Conservation (phyloP, 2,888 invertebrate species). For the Syritta pipiens region DNA sequence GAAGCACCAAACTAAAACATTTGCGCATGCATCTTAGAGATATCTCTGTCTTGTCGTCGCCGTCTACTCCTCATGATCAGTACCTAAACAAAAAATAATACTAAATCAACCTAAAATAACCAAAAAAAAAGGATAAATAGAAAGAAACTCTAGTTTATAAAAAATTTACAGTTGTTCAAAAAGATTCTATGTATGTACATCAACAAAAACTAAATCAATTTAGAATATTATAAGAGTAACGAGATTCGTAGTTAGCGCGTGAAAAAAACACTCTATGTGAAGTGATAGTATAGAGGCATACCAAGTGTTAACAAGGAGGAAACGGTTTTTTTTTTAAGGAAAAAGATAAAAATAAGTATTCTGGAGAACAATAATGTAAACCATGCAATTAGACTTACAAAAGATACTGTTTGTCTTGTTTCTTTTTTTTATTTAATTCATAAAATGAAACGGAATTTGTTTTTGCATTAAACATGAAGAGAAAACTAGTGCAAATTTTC, state of each 20-base stretch:
- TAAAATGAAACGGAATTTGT: conserved; percentile 10
- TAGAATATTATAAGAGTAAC: conserved; percentile 47
- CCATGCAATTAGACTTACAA: conserved; percentile 25
- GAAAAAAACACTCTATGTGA: conserved; percentile 8
- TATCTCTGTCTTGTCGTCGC: conserved; percentile 22
- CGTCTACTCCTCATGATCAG: conserved; percentile 57
- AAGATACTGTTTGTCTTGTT: conserved; percentile 1
- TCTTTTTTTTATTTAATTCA: conserved; percentile 8
- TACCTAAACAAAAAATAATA: conserved; percentile 48
- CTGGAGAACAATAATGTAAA: conserved; percentile 45
- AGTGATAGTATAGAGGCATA: background rate
- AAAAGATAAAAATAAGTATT: conserved; percentile 22
- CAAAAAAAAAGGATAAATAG: conserved; percentile 33
- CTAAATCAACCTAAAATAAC: conserved; percentile 43
- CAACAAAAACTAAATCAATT: conserved; percentile 44
- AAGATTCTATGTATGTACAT: conserved; percentile 62
- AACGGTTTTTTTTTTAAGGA: conserved; percentile 27
- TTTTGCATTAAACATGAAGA: conserved; percentile 9
- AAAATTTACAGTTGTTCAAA: conserved; percentile 58
- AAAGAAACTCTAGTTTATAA: conserved; percentile 57
- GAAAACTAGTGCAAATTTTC: conserved; percentile 6
- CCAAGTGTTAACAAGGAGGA: conserved; percentile 12
- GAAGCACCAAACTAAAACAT: conserved; percentile 75
- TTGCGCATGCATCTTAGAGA: conserved; percentile 20
- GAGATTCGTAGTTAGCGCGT: conserved; percentile 48